Evolutionary conservation across 2,113 vertebrate species (phyloP).

Genomic region (Jacana jacana): DNA sequence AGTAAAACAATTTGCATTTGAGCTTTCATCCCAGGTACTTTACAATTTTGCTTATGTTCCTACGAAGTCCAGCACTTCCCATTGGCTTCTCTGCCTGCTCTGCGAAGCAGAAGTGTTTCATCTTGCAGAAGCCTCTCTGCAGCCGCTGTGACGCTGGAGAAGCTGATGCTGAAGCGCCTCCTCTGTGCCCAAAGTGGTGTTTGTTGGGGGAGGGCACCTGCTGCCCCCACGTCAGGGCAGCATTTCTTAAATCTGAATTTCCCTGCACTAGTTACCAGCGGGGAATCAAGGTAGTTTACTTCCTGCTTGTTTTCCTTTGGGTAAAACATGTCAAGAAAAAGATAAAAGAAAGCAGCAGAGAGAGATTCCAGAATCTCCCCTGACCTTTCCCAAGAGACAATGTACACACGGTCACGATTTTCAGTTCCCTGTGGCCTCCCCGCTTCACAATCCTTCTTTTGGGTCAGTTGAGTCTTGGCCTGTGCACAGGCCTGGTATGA

Average conservation of each 20-base stretch:
- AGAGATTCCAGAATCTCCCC: neutral
- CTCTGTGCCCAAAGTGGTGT: neutral
- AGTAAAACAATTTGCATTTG: neutral
- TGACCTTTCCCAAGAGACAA: neutral
- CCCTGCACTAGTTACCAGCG: neutral
- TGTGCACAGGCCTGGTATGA: accelerated
- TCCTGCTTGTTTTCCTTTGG: neutral
- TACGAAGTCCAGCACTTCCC: neutral
- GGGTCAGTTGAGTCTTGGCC: neutral
- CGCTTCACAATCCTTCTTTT: neutral
- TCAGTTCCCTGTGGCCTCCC: too few relatives aligned
- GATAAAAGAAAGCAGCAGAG: neutral
- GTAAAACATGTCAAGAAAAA: neutral
- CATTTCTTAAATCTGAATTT: neutral
- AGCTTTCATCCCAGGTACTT: neutral
- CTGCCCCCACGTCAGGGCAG: neutral
- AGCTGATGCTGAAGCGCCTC: neutral
- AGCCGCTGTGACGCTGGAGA: neutral
- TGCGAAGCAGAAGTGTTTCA: neutral
- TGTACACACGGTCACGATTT: neutral
- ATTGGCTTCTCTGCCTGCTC: neutral
- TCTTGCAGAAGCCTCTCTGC: neutral
- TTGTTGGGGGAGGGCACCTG: neutral
- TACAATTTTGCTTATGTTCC: neutral
- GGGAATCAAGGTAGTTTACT: neutral